Base-by-base conservation (phyloP, 1,140 invertebrate genomes). In the Probaryconus sp. region DNA sequence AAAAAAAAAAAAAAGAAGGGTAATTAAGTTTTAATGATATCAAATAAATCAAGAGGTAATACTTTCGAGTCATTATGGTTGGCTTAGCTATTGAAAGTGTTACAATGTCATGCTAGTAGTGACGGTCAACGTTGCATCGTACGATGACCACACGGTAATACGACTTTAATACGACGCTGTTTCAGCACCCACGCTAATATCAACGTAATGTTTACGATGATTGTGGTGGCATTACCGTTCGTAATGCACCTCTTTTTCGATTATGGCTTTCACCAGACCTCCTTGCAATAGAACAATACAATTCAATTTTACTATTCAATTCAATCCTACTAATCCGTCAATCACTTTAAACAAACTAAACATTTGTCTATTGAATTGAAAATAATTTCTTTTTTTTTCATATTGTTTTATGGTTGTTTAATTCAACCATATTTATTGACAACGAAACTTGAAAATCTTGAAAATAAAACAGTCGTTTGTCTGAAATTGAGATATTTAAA, bases 121-220 rank as follows among this genome's bases (percentile, higher is more conserved):
- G 43, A 58, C 47, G 73, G 73, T 71, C 73, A 76, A 43, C 73
- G 67, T 71, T 17, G 48, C 55, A 67, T 56, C 73, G 50, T 70
- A 70, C 73, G 37, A 70, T 70, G 65, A 67, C 55, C 42, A 67
- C 33, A 28, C 21, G 35, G n/a, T 13, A 31, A 48, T 28, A 35
- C n/a, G 13, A 43, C 38, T 37, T 42, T 28, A 20, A 16, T 6
- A 21, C 40, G 6, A 7, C 35, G 31, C 43, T 68, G 63, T 67
- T 63, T 40, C 30, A 40, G 37, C 60, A 42, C 72, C 72, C 45
- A 75, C 65, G 72, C 60, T 53, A 65, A 56, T 65, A 26, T 1
- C 24, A 47, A 47, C 31, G 30, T 42, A 55, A 55, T 24, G 40
- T 30, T 72, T 9, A 14, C 35, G 47, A 60, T 65, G 51, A 71